These are phyloP conservation scores for Cyclura pinguis DNA, from an alignment of 2,797 vertebrate species.

Conservation along the genomic window DNA sequence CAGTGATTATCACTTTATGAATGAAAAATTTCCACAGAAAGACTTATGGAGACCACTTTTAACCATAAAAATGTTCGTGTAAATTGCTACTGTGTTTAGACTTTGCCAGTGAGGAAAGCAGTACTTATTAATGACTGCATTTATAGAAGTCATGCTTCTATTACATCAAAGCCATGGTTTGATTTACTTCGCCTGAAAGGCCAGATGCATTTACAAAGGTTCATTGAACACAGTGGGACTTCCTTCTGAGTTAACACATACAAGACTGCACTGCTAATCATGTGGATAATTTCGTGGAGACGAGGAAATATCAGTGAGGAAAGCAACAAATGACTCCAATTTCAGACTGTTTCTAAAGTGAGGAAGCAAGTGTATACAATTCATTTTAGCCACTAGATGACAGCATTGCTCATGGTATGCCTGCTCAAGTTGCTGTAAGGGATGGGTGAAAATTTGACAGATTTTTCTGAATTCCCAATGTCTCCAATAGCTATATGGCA, in stretches of 20 bases:
- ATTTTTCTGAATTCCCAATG: too few relatives aligned
- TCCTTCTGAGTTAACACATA: neutral
- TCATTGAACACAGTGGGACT: neutral
- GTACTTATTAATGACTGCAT: neutral
- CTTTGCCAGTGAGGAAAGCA: neutral
- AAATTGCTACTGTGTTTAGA: neutral
- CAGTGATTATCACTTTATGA: neutral
- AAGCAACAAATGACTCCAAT: neutral
- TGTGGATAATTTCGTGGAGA: neutral
- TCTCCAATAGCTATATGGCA: too few relatives aligned
- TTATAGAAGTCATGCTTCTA: neutral
- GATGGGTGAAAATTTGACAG: too few relatives aligned
- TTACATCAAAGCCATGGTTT: neutral
- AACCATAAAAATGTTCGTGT: neutral
- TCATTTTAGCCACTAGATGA: conserved; percentile 47
- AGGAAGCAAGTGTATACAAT: neutral
- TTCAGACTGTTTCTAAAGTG: neutral
- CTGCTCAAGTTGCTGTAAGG: too few relatives aligned
- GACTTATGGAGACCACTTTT: neutral
- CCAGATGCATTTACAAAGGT: neutral
- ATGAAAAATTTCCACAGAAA: neutral
- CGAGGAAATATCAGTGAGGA: neutral
- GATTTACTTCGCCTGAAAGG: neutral
- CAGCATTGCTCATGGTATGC: conserved; percentile 34
- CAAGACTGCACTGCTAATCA: neutral